A percentile compares a stretch with the other conserved stretches of the same genome.
phyloP scores from a whole-genome alignment of 1,140 invertebrate species.

The Philaenus spumarius region DNA sequence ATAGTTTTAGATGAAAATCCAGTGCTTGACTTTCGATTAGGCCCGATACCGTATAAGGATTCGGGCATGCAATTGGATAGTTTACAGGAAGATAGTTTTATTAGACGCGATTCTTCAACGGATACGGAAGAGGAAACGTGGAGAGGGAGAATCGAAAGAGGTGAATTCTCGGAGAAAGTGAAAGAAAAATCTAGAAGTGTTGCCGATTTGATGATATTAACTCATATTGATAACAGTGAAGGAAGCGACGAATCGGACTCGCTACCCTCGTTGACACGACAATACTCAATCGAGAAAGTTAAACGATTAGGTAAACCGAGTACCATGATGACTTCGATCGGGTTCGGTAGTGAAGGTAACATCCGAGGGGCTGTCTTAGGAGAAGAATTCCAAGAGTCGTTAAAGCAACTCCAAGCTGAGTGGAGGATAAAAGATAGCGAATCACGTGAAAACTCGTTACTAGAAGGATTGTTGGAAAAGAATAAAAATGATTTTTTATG shows the following conservation, averaged over 20 bases:
- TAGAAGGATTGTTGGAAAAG: background rate
- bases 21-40: slow-evolving; percentile 35
- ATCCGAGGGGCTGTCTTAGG: slow-evolving; percentile 43
- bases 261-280: slow-evolving; percentile 24
- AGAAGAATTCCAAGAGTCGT: slow-evolving; percentile 48
- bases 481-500: slow-evolving; percentile 35
- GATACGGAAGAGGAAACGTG: slow-evolving; percentile 62
- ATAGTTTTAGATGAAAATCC: slow-evolving; percentile 26
- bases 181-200: slow-evolving; percentile 64
- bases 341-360: slow-evolving; percentile 50
- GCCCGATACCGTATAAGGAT: slow-evolving; percentile 17
- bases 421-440: slow-evolving; percentile 27
- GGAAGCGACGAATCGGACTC: slow-evolving; percentile 46
- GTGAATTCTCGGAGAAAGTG: slow-evolving; percentile 59
- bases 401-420: slow-evolving; percentile 44
- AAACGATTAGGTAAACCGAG: background rate
- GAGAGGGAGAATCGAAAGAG: slow-evolving; percentile 53
- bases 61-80: background rate
- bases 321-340: slow-evolving; percentile 28
- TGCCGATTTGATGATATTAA: slow-evolving; percentile 65
- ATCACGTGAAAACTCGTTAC: slow-evolving; percentile 9
- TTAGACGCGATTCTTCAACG: slow-evolving; percentile 43
- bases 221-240: slow-evolving; percentile 58
- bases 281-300: slow-evolving; percentile 24
- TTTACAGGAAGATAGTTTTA: slow-evolving; percentile 4